Base-by-base conservation (phyloP, 2,797 vertebrate genomes). In the Danio kyathit region DNA sequence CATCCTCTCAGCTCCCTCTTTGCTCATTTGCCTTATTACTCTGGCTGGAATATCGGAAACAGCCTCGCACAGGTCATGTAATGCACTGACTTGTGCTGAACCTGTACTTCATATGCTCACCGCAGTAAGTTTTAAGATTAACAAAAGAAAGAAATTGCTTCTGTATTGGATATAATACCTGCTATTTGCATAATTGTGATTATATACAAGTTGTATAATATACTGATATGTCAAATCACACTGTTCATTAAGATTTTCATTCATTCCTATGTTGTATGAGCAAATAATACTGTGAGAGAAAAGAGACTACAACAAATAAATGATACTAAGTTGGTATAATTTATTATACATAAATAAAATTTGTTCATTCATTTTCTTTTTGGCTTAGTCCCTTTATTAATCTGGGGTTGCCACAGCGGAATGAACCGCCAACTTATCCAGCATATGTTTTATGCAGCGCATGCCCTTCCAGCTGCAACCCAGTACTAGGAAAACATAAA, bases 21-120 rank as follows among this genome's bases (percentile, higher is more conserved):
- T 59, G 17, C 61, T 11, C 70, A 57, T 67, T 44, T 83, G 61
- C 77, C 19, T 79, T 82, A 17, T 19, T 44, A 79, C 48, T n/a
- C n/a, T 80, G 60, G 61, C 66, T 43, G 38, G 41, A 10, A 43
- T 60, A 44, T 13, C 57, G 12, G 17, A 75, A 48, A 74, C 56
- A 38, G 63, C 14, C 5, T 46, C 44, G 52, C 51, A 79, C 44
- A 41, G 29, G 54, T 51, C 8, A 48, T 54, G 54, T 71, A 1
- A 12, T 40, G n/a, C 9, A 13, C 14, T 21, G n/a, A 11, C 48
- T 76, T 16, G 3, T 10, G 48, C 10, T 40, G 51, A 40, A 52
- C 10, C 2, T 19, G 19, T 21, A 4, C 7, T 57, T 6, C 4
- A n/a, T n/a, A 9, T 73, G 52, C 7, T 57, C 19, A 73, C 2